Evolutionary conservation across 2,113 vertebrate species (phyloP).

Genomic region (Chauna torquata): DNA sequence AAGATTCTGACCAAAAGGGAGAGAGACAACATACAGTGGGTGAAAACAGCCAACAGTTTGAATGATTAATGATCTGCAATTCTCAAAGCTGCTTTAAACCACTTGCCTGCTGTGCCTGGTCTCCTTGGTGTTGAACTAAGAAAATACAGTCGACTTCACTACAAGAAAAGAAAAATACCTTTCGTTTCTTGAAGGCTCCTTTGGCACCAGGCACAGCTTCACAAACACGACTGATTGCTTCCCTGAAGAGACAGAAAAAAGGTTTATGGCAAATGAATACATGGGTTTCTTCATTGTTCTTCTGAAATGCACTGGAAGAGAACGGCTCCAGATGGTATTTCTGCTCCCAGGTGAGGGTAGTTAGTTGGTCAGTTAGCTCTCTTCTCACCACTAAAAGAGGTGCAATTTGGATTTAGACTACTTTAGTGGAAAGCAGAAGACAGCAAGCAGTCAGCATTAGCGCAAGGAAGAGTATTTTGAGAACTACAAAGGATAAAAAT

Average conservation of each 20-base stretch:
- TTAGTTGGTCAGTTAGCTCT: background rate
- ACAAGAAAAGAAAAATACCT: slow-evolving; percentile 79
- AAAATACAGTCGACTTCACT: background rate
- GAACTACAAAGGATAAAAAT: background rate
- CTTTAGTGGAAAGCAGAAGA: background rate
- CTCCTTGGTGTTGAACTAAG: background rate
- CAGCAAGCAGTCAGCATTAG: background rate
- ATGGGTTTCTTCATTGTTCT: background rate
- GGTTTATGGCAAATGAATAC: slow-evolving; percentile 15
- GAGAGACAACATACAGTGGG: background rate
- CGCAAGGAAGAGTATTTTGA: background rate
- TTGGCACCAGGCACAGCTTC: slow-evolving; percentile 93
- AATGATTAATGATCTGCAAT: background rate
- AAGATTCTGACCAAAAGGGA: background rate
- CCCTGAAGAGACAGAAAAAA: slow-evolving; percentile 79
- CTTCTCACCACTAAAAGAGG: background rate
- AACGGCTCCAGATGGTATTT: background rate
- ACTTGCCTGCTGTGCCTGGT: background rate
- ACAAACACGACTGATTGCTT: slow-evolving; percentile 96
- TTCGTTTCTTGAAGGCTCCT: slow-evolving; percentile 94
- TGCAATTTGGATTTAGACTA: background rate
- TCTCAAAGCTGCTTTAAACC: background rate
- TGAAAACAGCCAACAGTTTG: background rate
- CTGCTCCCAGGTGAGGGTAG: background rate
- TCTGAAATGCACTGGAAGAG: background rate